phyloP scores from a whole-genome alignment of 2,113 vertebrate species.

The Pungitius pungitius region DNA sequence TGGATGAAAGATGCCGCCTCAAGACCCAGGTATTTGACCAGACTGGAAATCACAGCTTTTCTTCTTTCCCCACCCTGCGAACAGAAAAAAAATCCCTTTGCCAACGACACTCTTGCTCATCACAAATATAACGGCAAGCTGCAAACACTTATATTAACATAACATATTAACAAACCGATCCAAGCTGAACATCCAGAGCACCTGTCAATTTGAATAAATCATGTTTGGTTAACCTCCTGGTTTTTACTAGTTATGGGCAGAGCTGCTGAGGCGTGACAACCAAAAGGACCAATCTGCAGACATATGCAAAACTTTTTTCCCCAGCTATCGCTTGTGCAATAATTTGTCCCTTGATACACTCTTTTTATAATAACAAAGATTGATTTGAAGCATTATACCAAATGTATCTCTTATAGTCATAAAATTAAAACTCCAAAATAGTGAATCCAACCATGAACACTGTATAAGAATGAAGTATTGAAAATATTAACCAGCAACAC shows the following conservation, averaged over 20 bases:
- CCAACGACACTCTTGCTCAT: slow-evolving; percentile 2
- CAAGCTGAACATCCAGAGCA: slow-evolving; percentile 14
- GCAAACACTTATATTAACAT: slow-evolving; percentile 42
- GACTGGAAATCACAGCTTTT: slow-evolving; percentile 71
- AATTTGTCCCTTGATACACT: slow-evolving; percentile 13
- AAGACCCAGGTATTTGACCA: slow-evolving; percentile 76
- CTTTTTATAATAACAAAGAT: not conserved
- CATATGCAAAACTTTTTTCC: slow-evolving; percentile 39
- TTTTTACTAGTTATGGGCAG: slow-evolving; percentile 37
- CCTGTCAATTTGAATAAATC: slow-evolving; percentile 59
- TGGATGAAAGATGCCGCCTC: slow-evolving; percentile 75
- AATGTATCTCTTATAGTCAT: not conserved
- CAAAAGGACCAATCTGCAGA: slow-evolving; percentile 30
- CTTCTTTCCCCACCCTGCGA: slow-evolving; percentile 69
- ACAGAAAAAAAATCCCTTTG: slow-evolving; percentile 20
- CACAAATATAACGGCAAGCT: slow-evolving; percentile 8
- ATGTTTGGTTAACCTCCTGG: slow-evolving; percentile 33
- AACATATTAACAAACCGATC: slow-evolving; percentile 23
- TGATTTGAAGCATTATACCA: slow-evolving; percentile 2
- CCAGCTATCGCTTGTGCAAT: slow-evolving; percentile 2
- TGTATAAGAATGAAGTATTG: not conserved
- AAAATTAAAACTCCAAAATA: not conserved
- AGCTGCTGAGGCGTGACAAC: slow-evolving; percentile 35
- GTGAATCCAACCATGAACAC: not conserved
- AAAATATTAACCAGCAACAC: slow-evolving; percentile 6